A percentile compares a stretch with the other conserved stretches of the same genome.
Evolutionary conservation across 2,113 vertebrate genomes (phyloP).

Genomic region (Boulengeromyrus knoepffleri): DNA sequence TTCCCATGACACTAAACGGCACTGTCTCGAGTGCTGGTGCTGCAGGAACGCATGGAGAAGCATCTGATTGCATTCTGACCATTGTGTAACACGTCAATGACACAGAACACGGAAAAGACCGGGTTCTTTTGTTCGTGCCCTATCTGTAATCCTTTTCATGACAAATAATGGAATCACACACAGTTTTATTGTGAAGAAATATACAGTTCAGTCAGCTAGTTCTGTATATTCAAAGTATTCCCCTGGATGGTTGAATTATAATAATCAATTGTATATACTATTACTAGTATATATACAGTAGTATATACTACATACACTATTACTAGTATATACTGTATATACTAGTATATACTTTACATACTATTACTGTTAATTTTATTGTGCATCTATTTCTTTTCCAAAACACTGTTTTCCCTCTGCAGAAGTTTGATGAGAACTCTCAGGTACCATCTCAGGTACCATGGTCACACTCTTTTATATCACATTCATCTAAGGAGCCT

Average conservation of each 20-base stretch:
- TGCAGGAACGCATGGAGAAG: not conserved
- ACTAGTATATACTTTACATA: not conserved
- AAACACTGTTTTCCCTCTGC: not conserved
- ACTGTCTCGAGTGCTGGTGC: not conserved
- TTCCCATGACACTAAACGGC: not conserved
- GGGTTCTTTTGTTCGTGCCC: not conserved
- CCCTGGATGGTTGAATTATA: not conserved
- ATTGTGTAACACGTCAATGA: not conserved
- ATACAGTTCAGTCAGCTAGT: not conserved
- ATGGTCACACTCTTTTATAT: not conserved
- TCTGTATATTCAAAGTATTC: not conserved
- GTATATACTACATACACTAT: not conserved
- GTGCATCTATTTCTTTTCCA: not conserved
- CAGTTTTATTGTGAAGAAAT: not conserved
- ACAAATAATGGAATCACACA: not conserved
- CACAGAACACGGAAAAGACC: not conserved
- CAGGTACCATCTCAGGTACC: not conserved
- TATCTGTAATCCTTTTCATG: not conserved
- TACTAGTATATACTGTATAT: not conserved
- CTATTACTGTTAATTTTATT: not conserved
- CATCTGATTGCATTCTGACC: not conserved
- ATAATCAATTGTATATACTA: not conserved
- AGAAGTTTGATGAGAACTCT: not conserved
- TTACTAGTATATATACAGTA: not conserved
- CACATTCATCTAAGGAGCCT: not conserved